phyloP scores from a whole-genome alignment of 37 sponge, comb jelly and placozoan genomes.

The Crambe crambe region DNA sequence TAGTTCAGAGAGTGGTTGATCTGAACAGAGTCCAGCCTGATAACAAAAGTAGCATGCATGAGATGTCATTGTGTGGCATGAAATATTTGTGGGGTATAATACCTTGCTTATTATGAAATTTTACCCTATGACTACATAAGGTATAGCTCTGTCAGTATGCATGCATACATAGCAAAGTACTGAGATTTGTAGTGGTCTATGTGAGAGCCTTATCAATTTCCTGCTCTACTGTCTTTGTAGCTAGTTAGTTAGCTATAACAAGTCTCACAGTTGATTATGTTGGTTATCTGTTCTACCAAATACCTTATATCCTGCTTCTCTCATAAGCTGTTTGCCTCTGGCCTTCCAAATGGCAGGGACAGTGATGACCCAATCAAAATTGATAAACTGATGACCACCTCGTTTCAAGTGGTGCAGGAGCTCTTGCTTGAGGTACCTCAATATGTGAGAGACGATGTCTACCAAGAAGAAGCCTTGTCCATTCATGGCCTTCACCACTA shows the following conservation, averaged over 20 bases:
- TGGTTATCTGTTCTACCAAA: no score
- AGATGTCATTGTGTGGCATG: no score
- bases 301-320: conserved; percentile 67
- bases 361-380: conserved; percentile 64
- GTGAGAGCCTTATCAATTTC: no score
- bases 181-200: no score
- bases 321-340: conserved; percentile 54
- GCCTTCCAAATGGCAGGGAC: conserved; percentile 66
- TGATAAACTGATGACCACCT: neutral
- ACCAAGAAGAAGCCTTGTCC: conserved; percentile 38
- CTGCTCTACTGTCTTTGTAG: no score
- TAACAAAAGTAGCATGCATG: no score
- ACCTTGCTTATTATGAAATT: no score
- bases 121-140: neutral
- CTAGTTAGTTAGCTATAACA: no score
- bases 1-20: neutral
- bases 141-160: neutral
- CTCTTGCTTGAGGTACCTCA: conserved; percentile 38
- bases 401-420: neutral
- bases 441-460: conserved; percentile 48
- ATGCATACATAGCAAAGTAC: no score
- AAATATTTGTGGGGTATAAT: no score
- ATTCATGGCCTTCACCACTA: conserved; percentile 28
- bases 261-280: no score
- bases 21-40: conserved; percentile 56